phyloP scores from a whole-genome alignment of 2,113 vertebrate species.

The Isichthys henryi region DNA sequence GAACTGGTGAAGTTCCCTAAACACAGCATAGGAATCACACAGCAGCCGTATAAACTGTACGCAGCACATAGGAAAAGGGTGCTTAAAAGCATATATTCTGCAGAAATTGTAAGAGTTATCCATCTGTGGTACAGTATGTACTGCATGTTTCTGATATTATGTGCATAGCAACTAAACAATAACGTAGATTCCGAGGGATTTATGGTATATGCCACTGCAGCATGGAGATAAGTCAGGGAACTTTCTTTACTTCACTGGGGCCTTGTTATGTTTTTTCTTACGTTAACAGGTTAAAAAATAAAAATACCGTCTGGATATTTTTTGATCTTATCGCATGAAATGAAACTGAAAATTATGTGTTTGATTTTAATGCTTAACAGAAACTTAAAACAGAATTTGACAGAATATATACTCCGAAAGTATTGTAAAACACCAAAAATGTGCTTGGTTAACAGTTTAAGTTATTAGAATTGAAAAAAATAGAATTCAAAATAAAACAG shows the following conservation, averaged over 20 bases:
- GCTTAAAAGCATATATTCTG: not conserved
- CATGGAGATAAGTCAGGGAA: not conserved
- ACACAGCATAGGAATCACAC: not conserved
- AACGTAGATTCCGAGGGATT: not conserved
- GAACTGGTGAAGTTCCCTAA: conserved; percentile 93
- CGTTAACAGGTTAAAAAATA: not conserved
- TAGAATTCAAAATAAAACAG: too few relatives aligned
- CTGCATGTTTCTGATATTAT: not conserved
- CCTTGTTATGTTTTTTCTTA: not conserved
- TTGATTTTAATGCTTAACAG: not conserved
- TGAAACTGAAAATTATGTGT: not conserved
- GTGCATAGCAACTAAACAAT: not conserved
- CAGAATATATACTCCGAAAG: not conserved
- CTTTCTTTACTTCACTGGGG: not conserved
- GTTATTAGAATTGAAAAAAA: too few relatives aligned
- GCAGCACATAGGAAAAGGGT: not conserved
- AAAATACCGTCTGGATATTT: not conserved
- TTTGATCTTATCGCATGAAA: not conserved
- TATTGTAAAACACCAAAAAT: not conserved
- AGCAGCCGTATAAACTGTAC: not conserved
- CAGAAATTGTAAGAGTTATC: not conserved
- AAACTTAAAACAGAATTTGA: not conserved
- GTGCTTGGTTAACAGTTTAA: too few relatives aligned
- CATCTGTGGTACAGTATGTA: not conserved
- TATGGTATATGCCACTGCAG: not conserved